Evolutionary conservation across 2,113 vertebrate genomes (phyloP), one percentile per base, ranked within the genome.

Genomic region (Cyanoderma ruficeps): DNA sequence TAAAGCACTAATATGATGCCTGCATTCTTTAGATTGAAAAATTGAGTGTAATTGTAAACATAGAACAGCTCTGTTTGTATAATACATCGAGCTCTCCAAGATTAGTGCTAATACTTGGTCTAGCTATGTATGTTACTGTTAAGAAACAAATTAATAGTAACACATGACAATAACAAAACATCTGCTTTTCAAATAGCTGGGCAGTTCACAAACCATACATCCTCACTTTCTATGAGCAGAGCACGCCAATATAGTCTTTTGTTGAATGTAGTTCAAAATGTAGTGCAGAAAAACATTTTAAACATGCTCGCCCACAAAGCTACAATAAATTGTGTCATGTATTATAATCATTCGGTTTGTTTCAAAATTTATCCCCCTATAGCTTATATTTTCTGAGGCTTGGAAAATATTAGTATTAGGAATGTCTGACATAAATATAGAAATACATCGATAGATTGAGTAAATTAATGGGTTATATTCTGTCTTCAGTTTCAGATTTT

Each of bases 401-500:
- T 87, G 60, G 39, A 69, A 78, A 82, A 82, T 64, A 30, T 0
- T 77, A 30, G 6, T 80, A 23, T 86, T 68, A 60, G 69, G 27
- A 90, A 44, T 72, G 59, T 69, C 35, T 75, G 57, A 60, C 4
- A 2, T 65, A 35, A 33, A 27, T 82, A 39, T 37, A 80, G 39
- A 80, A 70, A 53, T 47, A 15, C 15, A 65, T 86, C 6, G 56
- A 5, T 90, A n/a, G 90, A 9, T 89, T 59, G 70, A 81, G 44
- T 55, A 68, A 81, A 68, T 61, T 78, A 80, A 80, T 88, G 30
- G 65, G 28, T 27, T 87, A 31, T 71, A 11, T 94, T 86, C 76
- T 88, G 22, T 94, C 33, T 90, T 75, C 90, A 99, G 99, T 98
- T 83, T 99, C 99, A 98, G 99, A 99, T 96, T 98, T 98, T 93